Evolutionary conservation across 2,113 vertebrate genomes (phyloP), one percentile per base, ranked within the genome.

Genomic region (Myiozetetes cayanensis): DNA sequence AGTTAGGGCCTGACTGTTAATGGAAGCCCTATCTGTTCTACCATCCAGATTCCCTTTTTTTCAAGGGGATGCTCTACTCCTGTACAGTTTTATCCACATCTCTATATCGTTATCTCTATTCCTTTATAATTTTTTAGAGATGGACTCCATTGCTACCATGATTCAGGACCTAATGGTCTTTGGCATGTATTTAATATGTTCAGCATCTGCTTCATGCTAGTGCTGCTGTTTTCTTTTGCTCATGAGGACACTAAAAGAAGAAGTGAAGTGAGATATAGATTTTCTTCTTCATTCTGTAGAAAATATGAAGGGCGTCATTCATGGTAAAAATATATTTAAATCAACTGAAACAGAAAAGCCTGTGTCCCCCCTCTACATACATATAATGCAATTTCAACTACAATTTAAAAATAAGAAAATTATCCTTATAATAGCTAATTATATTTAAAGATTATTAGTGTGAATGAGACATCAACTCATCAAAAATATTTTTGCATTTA

Each of bases 401-500:
- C 30, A 87, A 44, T 65, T 93, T 84, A n/a, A 95, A 90, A 96
- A 52, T 73, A n/a, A 81, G 49, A 15, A 65, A 67, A 35, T 79
- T 95, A 84, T 79, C 24, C 9, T 25, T 76, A 21, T 41, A 80
- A 89, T 93, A 93, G 53, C 65, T 87, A 80, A 84, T 87, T 81
- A 76, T 80, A 65, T 73, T 92, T 71, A 77, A 76, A 94, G 67
- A 66, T 8, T 22, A 22, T 90, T 85, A 90, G 50, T 90, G 50
- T 86, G 92, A 93, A 76, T 0, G 4, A 95, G 86, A 61, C 13
- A 22, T 74, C 67, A 89, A 86, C 61, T 74, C 46, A 93, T 87
- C 67, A 84, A 93, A 94, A 95, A 67, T 50, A 86, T 87, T 85
- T 94, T 86, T 82, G 53, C 44, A 82, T 74, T 79, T 94, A 67